phyloP scores from a whole-genome alignment of 2,888 invertebrate species.

The Ophioninae sp. region DNA sequence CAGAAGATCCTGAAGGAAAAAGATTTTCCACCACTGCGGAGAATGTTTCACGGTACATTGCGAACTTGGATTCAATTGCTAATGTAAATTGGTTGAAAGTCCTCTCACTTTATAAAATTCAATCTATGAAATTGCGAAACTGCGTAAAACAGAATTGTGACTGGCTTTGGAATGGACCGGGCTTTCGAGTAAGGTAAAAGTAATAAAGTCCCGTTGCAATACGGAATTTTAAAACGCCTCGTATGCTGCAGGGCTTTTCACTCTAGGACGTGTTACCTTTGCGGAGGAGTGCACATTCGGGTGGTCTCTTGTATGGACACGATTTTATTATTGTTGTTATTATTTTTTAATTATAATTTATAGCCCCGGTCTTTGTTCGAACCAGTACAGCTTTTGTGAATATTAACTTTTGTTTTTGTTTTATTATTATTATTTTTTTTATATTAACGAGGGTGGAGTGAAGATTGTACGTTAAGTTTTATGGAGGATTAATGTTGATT shows the following conservation, averaged over 20 bases:
- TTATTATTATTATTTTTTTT: too few relatives aligned
- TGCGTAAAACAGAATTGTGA: slow-evolving; percentile 8
- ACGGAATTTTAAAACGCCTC: background rate
- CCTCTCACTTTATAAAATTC: slow-evolving; percentile 27
- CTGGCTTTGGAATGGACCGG: background rate
- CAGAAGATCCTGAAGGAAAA: slow-evolving; percentile 15
- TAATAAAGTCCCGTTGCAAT: background rate
- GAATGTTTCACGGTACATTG: slow-evolving; percentile 36
- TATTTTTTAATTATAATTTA: too few relatives aligned
- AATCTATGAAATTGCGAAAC: slow-evolving; percentile 11
- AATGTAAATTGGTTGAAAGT: slow-evolving; percentile 14
- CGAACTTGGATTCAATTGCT: slow-evolving; percentile 34
- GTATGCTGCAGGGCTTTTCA: background rate
- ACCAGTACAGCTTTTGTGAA: too few relatives aligned
- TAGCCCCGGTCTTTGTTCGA: too few relatives aligned
- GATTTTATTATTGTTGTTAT: too few relatives aligned
- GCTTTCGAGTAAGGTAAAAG: background rate
- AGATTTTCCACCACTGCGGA: slow-evolving; percentile 14
- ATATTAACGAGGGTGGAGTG: too few relatives aligned
- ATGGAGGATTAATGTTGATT: too few relatives aligned
- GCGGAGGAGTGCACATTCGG: too few relatives aligned
- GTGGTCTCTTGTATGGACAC: too few relatives aligned
- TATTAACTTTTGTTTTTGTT: too few relatives aligned
- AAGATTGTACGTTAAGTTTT: too few relatives aligned
- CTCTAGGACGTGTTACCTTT: too few relatives aligned